Conservation (phyloP, 1,140 invertebrate genomes). For the Nasonia giraulti region DNA sequence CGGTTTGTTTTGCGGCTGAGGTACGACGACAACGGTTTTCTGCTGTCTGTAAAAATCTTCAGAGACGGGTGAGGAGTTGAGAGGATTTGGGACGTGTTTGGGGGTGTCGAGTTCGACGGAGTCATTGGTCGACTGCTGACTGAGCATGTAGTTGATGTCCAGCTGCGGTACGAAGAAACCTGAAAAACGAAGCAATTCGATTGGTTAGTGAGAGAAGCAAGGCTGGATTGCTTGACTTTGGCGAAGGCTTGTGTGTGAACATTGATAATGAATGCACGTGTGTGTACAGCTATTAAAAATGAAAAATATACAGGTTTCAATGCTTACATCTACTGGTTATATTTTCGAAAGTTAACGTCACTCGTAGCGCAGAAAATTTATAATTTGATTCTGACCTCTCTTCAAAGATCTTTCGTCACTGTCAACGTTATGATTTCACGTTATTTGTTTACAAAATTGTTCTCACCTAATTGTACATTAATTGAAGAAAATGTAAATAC, state of each 20-base stretch:
- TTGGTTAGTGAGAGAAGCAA: conserved; percentile 29
- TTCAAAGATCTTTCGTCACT: too few species aligned
- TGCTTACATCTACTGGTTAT: background rate
- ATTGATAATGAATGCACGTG: background rate
- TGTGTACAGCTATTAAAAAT: background rate
- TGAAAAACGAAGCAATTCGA: conserved; percentile 45
- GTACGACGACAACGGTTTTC: background rate
- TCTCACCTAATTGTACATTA: background rate
- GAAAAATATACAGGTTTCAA: background rate
- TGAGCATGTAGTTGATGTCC: conserved; percentile 37
- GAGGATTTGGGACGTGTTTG: background rate
- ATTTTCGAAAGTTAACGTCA: background rate
- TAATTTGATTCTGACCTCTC: too few species aligned
- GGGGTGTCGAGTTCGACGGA: background rate
- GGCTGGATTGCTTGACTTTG: background rate
- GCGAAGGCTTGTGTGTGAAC: background rate
- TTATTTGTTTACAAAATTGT: background rate
- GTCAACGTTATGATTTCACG: too few species aligned
- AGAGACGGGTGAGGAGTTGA: background rate
- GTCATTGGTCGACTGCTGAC: background rate
- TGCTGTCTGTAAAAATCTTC: conserved; percentile 28
- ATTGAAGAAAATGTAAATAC: conserved; percentile 11
- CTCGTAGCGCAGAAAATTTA: background rate
- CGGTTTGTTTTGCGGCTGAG: conserved; percentile 30
- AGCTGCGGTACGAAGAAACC: conserved; percentile 23